Evolutionary conservation across 2,797 vertebrate genomes (phyloP), one percentile per base, ranked within the genome.

Genomic region (Scolopax rusticola): DNA sequence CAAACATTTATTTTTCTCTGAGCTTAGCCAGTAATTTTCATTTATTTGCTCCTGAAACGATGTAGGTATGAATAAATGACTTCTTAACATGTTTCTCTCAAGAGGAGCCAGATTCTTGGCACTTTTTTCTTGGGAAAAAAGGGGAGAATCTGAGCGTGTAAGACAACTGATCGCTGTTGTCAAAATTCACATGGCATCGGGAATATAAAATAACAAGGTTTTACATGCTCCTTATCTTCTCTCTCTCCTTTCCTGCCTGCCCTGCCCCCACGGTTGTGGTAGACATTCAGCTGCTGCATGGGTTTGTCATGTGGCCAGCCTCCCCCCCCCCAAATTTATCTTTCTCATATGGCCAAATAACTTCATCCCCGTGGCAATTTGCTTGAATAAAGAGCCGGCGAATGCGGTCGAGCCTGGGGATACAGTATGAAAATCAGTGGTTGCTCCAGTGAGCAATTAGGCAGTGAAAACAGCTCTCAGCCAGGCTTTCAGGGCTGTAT

Each of bases 341-440:
- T 89, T 68, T 80, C 92, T 95, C 84, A 15, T 74, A 70, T 59
- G 77, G 91, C 83, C 90, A 74, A 94, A 86, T 76, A 92, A 71
- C 73, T 94, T 78, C 82, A 84, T 95, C 87, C 94, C 94, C 0
- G n/a, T 94, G 95, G 91, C 93, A 79, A 53, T 96, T 93, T 84
- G 63, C 73, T 90, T 40, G 95, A 60, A 80, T 96, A 75, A 93
- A 88, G 95, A 93, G 89, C 51, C 84, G 90, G 84, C 16, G 17
- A 85, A 63, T 2, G 17, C 76, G 7, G 56, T 2, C 0, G 48
- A 83, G 93, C 96, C 91, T 16, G 85, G 73, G 94, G 95, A 57
- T 48, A 18, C 19, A 25, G 78, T 16, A 50, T 64, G 90, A 57
- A 50, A 86, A 95, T 96, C 77, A 84, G 91, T 1, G 9, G 47